A percentile compares a stretch with the other conserved stretches of the same genome.
Conservation (phyloP, 2,113 vertebrate genomes). For the Pituophis catenifer region DNA sequence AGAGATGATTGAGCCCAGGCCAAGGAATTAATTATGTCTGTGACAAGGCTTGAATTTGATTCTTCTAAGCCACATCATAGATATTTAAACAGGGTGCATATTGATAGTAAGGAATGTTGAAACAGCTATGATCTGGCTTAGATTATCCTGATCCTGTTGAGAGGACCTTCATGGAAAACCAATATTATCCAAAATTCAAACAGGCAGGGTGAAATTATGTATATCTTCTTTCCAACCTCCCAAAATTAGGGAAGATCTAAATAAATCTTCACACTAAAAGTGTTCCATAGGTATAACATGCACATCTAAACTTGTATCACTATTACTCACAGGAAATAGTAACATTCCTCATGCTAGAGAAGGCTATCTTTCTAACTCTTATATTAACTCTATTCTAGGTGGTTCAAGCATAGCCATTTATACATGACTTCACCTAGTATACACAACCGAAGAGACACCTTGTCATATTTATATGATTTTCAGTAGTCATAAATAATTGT, state of each 20-base stretch:
- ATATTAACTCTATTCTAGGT: background rate
- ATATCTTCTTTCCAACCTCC: background rate
- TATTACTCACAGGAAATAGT: background rate
- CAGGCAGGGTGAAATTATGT: background rate
- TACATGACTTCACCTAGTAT: background rate
- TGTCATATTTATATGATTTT: slow-evolving; percentile 17
- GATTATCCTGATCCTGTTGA: too few species aligned
- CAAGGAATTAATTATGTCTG: background rate
- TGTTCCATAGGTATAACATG: background rate
- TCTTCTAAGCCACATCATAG: background rate
- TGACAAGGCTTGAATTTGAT: background rate
- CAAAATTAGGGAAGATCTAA: background rate
- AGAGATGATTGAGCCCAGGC: background rate
- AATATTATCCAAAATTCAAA: background rate
- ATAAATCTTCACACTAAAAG: background rate
- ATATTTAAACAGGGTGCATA: background rate
- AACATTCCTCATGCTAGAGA: background rate
- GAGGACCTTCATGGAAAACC: background rate
- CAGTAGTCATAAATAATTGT: slow-evolving; percentile 21
- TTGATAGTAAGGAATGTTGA: too few species aligned
- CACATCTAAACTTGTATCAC: background rate
- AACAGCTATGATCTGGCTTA: too few species aligned
- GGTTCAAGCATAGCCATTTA: background rate
- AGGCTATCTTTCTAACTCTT: background rate
- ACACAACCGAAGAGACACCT: slow-evolving; percentile 15